Percentiles rank a stretch among this genome's conserved stretches.
Conservation (phyloP, 2,888 invertebrate species). For the Acronicta psi region DNA sequence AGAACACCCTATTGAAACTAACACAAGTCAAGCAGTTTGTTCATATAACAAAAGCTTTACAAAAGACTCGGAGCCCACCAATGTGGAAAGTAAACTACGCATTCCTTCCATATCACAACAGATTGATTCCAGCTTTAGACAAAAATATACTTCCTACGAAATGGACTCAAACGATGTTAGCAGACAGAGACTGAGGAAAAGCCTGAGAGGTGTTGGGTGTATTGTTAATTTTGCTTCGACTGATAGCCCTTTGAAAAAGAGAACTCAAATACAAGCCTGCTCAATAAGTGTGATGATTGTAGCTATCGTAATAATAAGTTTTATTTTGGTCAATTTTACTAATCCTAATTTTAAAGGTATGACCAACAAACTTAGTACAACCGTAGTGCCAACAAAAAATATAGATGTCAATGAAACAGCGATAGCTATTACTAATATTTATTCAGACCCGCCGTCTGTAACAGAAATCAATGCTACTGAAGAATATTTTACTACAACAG, state of each 20-base stretch:
- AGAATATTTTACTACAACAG: constrained; percentile 64
- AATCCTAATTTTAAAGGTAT: constrained; percentile 78
- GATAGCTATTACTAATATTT: constrained; percentile 69
- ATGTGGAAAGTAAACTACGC: constrained; percentile 65
- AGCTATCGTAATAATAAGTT: constrained; percentile 85
- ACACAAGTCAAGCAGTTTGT: constrained; percentile 54
- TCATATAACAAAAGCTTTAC: constrained; percentile 56
- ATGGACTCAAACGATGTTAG: constrained; percentile 68
- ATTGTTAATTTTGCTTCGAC: constrained; percentile 81
- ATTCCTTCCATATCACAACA: constrained; percentile 85
- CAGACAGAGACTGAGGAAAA: constrained; percentile 81
- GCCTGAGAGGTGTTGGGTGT: constrained; percentile 84
- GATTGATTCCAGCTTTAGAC: constrained; percentile 78
- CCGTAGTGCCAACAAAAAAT: constrained; percentile 82
- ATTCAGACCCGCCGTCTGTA: constrained; percentile 62
- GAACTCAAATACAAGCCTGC: constrained; percentile 87
- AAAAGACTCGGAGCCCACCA: constrained; percentile 56
- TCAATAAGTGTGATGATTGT: constrained; percentile 88
- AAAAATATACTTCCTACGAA: constrained; percentile 80
- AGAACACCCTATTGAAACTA: constrained; percentile 61
- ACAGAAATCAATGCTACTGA: constrained; percentile 53
- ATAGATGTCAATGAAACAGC: constrained; percentile 74
- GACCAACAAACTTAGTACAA: constrained; percentile 78
- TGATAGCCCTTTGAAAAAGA: constrained; percentile 82
- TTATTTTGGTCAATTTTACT: constrained; percentile 86